Evolutionary conservation across 1,140 invertebrate genomes (phyloP).

Genomic region (Homarus americanus): DNA sequence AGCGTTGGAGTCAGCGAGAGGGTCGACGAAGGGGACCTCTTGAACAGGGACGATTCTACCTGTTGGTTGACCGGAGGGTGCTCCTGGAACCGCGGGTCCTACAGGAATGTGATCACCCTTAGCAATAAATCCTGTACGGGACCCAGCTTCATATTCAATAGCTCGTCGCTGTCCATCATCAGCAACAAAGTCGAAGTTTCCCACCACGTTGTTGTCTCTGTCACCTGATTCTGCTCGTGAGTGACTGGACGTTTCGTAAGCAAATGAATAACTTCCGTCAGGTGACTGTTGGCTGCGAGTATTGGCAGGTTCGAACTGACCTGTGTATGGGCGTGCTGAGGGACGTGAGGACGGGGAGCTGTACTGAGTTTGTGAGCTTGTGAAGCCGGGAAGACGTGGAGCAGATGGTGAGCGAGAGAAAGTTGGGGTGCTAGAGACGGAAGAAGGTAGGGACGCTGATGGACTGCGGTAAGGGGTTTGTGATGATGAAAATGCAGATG

Average conservation of each 20-base stretch:
- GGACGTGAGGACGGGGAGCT: background rate
- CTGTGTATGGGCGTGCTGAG: background rate
- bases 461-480: background rate
- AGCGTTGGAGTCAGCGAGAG: slow-evolving; percentile 62
- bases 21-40: slow-evolving; percentile 66
- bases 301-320: background rate
- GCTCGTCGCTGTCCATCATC: slow-evolving; percentile 64
- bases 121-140: slow-evolving; percentile 72
- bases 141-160: slow-evolving; percentile 71
- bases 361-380: background rate
- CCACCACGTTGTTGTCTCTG: slow-evolving; percentile 62
- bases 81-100: slow-evolving; percentile 71
- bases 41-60: slow-evolving; percentile 70
- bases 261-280: slow-evolving; percentile 68
- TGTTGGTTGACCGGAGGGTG: slow-evolving; percentile 68
- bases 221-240: slow-evolving; percentile 69
- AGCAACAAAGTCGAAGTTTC: slow-evolving; percentile 71
- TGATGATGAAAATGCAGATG: background rate
- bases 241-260: slow-evolving; percentile 69
- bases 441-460: too few relatives aligned
- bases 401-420: background rate
- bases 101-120: slow-evolving; percentile 73
- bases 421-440: background rate
- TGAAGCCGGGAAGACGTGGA: background rate
- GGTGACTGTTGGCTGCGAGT: background rate